Percentiles rank a stretch among this genome's conserved stretches.
These are phyloP conservation scores for Cichlasoma orientale DNA, from an alignment of 2,797 vertebrate species.

Conservation along the genomic window DNA sequence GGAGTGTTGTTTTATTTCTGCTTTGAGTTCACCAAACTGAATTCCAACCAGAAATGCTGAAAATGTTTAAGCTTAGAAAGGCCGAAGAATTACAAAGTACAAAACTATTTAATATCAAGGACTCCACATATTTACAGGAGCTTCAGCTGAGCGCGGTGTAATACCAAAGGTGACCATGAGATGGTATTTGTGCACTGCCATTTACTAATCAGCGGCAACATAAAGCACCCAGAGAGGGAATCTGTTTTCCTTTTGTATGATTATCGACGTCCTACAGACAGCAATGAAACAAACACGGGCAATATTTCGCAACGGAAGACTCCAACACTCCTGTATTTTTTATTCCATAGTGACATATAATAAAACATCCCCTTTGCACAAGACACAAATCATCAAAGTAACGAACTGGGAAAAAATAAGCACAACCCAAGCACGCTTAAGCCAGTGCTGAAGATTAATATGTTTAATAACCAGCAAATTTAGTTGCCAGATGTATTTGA, in stretches of 20 bases:
- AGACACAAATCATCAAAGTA: background rate
- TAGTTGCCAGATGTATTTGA: background rate
- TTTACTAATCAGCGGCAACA: background rate
- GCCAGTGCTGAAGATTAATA: conserved; percentile 3
- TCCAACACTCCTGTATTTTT: background rate
- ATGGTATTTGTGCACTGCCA: conserved; percentile 52
- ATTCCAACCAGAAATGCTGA: background rate
- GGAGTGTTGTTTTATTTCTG: background rate
- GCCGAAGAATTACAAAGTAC: background rate
- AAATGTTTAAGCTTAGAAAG: background rate
- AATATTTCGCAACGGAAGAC: background rate
- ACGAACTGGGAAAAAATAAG: background rate
- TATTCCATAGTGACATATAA: background rate
- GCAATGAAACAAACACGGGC: background rate
- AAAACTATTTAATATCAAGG: background rate
- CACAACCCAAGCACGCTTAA: background rate
- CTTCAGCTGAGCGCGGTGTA: conserved; percentile 15
- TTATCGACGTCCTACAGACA: background rate
- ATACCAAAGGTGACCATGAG: conserved; percentile 52
- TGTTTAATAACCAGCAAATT: conserved; percentile 14
- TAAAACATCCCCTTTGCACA: background rate
- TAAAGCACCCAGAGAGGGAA: conserved; percentile 8
- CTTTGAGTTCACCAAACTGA: background rate
- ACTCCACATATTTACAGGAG: background rate
- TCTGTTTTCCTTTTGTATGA: background rate